Base-by-base conservation (phyloP, 2,888 invertebrate species). In the Bombyx huttoni region DNA sequence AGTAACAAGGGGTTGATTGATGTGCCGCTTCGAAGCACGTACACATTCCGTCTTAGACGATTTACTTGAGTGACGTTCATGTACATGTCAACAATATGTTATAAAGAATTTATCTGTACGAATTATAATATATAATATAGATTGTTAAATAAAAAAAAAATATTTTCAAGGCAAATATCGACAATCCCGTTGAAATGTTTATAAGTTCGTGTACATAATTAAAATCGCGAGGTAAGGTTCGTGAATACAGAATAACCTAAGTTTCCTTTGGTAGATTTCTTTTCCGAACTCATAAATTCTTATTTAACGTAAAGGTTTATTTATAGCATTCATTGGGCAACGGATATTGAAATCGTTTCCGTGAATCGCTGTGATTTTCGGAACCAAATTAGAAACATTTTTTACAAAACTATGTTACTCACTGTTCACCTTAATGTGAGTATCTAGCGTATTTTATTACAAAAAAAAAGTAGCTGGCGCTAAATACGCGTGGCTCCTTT, bases 51-150 rank as follows among this genome's bases (percentile, higher is more conserved):
- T 62, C 62, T 58, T 52, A 59, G 58, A 45, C 59, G 60, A 64
- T 64, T 64, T 61, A 55, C 61, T 61, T 59, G 51, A 55, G 58
- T 61, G 60, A 61, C 60, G 58, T 50, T 52, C 54, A 54, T 33
- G 40, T 51, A 48, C 49, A 52, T 49, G 10, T 12, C 7, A 40
- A 7, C 40, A 40, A 40, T 40, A 40, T 40, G 40, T 40, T 40
- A 40, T 40, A 12, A 40, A 40, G 40, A 40, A 40, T 40, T 40
- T 40, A 40, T 40, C 9, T 40, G 9, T 12, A 40, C 9, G 40
- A 40, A 40, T 40, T 24, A 24, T 2, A 24, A 24, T 24, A 24
- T 24, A 3, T 24, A 3, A 2, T 5, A 24, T 24, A 24, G 24
- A 24, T 24, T 24, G 5, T 24, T 24, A 24, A 1, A 24, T 24